Evolutionary conservation across 2,797 vertebrate species (phyloP).

Genomic region (Microctenopoma steveboyesi): DNA sequence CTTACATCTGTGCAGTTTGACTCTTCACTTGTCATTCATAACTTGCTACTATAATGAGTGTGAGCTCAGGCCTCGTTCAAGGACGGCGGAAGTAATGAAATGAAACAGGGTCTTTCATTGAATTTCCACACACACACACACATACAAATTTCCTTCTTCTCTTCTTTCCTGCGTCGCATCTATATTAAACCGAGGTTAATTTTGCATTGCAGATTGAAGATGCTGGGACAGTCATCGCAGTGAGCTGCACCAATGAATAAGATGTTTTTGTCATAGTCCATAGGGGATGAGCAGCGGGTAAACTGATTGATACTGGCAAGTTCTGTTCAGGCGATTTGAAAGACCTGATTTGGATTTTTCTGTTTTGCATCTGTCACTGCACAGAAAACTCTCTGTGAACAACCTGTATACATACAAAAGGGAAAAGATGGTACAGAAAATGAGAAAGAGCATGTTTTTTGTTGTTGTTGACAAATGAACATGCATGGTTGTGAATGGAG

Average conservation of each 20-base stretch:
- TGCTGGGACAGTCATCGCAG: constrained; percentile 33
- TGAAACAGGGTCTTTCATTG: constrained; percentile 64
- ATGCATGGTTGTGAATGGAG: constrained; percentile 14
- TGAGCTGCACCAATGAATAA: constrained; percentile 32
- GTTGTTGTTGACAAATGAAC: constrained; percentile 33
- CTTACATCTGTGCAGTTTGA: constrained; percentile 33
- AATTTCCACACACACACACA: constrained; percentile 12
- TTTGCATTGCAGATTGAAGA: constrained; percentile 79
- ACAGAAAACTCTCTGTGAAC: constrained; percentile 14
- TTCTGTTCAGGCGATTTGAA: constrained; percentile 44
- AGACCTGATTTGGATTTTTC: constrained; percentile 55
- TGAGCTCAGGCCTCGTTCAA: constrained; percentile 62
- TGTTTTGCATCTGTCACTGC: constrained; percentile 43
- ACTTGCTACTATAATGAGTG: constrained; percentile 53
- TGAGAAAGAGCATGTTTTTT: not conserved
- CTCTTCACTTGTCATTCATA: constrained; percentile 64
- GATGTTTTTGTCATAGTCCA: constrained; percentile 62
- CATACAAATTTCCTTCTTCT: constrained; percentile 7
- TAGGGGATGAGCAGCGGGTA: constrained; percentile 35
- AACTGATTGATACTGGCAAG: constrained; percentile 52
- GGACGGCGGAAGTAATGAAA: constrained; percentile 76
- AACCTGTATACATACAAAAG: constrained; percentile 17
- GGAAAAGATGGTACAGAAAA: constrained; percentile 14
- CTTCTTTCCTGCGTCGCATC: constrained; percentile 28
- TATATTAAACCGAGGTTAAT: constrained; percentile 76